Conservation (phyloP, 1,140 invertebrate genomes). For the Zaprionus inermis region DNA sequence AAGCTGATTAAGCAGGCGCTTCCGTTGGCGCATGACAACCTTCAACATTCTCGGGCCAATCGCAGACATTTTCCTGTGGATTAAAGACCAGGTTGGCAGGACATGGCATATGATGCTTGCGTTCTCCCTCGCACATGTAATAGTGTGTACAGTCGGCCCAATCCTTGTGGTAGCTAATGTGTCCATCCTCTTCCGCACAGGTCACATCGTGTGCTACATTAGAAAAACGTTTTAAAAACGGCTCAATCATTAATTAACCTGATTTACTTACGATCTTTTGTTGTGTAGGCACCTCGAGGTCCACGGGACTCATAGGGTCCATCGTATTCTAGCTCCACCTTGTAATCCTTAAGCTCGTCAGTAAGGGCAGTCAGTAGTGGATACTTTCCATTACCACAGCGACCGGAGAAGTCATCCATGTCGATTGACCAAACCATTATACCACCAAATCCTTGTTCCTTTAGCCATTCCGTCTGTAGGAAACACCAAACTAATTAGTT, state of each 20-base stretch:
- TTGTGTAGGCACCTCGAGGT: constrained; percentile 90
- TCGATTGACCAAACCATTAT: constrained; percentile 99
- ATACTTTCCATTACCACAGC: constrained; percentile 95
- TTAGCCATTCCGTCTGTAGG: constrained; percentile 95
- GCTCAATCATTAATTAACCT: no score
- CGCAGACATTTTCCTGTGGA: constrained; percentile 96
- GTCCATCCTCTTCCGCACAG: constrained; percentile 96
- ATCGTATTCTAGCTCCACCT: constrained; percentile 93
- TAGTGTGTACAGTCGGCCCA: constrained; percentile 96
- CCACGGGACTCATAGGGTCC: constrained; percentile 92
- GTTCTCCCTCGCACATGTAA: constrained; percentile 97
- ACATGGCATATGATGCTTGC: constrained; percentile 99
- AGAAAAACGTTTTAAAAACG: not conserved
- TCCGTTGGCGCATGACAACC: constrained; percentile 93
- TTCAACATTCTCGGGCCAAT: constrained; percentile 98
- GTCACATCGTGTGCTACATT: constrained; percentile 92
- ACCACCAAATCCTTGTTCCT: constrained; percentile 96
- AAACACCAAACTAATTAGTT: constrained; percentile 1
- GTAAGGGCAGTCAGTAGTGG: constrained; percentile 95
- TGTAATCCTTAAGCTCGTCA: constrained; percentile 92
- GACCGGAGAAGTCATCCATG: constrained; percentile 97
- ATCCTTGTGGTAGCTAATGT: constrained; percentile 96
- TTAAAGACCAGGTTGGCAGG: constrained; percentile 97
- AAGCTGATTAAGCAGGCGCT: constrained; percentile 86
- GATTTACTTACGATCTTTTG: constrained; percentile 92